A percentile compares a stretch with the other conserved stretches of the same genome.
Evolutionary conservation across 2,797 vertebrate genomes (phyloP).

Genomic region (Denticeps clupeoides): DNA sequence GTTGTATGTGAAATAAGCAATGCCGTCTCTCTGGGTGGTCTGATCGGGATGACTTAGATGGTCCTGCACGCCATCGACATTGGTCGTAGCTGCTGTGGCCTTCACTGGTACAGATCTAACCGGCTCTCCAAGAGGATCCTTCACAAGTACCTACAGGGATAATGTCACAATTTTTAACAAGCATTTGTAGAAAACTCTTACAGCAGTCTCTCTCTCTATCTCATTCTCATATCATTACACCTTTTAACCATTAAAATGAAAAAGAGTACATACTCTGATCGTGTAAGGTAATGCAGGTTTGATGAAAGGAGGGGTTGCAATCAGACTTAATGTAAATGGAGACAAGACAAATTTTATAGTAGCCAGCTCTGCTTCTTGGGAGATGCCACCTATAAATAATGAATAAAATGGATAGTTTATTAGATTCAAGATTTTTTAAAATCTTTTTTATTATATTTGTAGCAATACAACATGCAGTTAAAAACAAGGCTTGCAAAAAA

Average conservation of each 20-base stretch:
- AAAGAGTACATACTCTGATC: slow-evolving; percentile 60
- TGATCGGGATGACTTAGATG: slow-evolving; percentile 10
- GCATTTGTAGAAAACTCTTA: not conserved
- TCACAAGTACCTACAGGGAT: slow-evolving; percentile 67
- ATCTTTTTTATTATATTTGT: too few species aligned
- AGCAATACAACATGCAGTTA: too few species aligned
- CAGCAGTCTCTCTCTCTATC: not conserved
- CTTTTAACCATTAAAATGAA: not conserved
- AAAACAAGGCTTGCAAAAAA: too few species aligned
- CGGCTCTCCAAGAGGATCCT: slow-evolving; percentile 56
- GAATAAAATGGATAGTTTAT: too few species aligned
- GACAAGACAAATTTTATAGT: slow-evolving; percentile 65
- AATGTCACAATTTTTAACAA: not conserved
- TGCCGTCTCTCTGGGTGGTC: slow-evolving; percentile 48
- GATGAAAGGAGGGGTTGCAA: slow-evolving; percentile 81
- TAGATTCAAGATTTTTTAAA: too few species aligned
- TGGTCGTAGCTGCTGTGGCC: slow-evolving; percentile 33
- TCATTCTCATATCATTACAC: not conserved
- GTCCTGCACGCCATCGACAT: slow-evolving; percentile 8
- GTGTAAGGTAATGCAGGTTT: slow-evolving; percentile 81
- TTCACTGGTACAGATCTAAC: slow-evolving; percentile 47
- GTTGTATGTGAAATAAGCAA: slow-evolving; percentile 65
- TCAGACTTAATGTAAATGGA: slow-evolving; percentile 70
- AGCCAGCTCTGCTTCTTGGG: slow-evolving; percentile 68
- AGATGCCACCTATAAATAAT: slow-evolving; percentile 66